Evolutionary conservation across 1,140 invertebrate genomes (phyloP).

Genomic region (Drosophila sturtevanti): DNA sequence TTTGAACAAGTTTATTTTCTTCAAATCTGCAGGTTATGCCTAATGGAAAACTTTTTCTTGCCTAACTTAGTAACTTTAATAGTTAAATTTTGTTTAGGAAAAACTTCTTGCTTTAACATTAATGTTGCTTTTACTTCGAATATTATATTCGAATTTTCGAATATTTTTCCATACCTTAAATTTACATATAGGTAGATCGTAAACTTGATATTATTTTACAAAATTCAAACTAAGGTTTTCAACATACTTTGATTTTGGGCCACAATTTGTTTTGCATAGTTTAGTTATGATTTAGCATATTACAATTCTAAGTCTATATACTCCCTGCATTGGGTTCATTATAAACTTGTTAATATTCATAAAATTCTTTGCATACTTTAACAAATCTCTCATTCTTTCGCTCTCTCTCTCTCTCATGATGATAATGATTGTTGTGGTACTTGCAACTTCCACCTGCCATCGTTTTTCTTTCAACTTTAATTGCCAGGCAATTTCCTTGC

Average conservation of each 20-base stretch:
- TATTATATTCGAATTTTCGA: too few species aligned
- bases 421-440: slow-evolving; percentile 1
- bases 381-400: neutral
- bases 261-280: neutral
- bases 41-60: neutral
- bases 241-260: neutral
- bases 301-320: neutral
- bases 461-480: slow-evolving; percentile 7
- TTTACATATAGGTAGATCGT: too few species aligned
- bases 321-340: neutral
- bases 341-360: slow-evolving; percentile 3
- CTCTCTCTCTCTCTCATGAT: neutral
- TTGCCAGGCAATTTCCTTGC: neutral
- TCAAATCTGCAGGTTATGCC: neutral
- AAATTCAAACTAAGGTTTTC: neutral
- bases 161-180: too few species aligned
- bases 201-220: neutral
- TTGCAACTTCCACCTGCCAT: slow-evolving; percentile 21
- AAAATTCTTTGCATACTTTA: slow-evolving; percentile 7
- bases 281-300: neutral
- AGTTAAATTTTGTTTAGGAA: too few species aligned
- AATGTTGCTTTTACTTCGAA: too few species aligned
- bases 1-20: neutral
- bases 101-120: too few species aligned
- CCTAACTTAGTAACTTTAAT: neutral